Conservation (phyloP, 2,797 vertebrate genomes). For the Pampus argenteus region DNA sequence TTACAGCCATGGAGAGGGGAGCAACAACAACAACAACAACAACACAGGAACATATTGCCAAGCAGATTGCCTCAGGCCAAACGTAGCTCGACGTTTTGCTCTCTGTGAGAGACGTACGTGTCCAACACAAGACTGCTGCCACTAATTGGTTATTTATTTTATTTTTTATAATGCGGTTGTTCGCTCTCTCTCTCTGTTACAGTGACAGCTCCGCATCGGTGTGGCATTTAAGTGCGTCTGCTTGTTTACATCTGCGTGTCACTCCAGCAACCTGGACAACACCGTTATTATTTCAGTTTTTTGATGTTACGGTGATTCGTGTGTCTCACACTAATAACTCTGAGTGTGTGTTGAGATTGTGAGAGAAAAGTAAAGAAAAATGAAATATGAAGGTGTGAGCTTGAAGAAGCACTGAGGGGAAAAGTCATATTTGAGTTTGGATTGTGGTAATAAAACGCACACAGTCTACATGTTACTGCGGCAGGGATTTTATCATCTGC, state of each 20-base stretch:
- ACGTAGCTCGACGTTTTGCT: constrained; percentile 46
- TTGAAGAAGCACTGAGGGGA: not conserved
- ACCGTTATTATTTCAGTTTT: not conserved
- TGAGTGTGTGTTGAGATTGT: not conserved
- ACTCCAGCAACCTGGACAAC: not conserved
- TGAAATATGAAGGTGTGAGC: not conserved
- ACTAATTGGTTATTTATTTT: constrained; percentile 58
- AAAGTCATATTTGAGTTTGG: constrained; percentile 14
- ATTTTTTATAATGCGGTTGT: constrained; percentile 24
- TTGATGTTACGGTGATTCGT: not conserved
- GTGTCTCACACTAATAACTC: not conserved
- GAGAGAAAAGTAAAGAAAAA: not conserved
- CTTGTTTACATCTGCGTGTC: constrained; percentile 13
- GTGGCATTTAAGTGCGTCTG: constrained; percentile 11
- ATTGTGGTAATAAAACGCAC: not conserved
- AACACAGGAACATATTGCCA: constrained; percentile 67
- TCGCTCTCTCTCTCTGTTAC: not conserved
- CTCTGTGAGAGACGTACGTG: constrained; percentile 39
- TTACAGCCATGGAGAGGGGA: constrained; percentile 27
- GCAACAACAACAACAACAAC: constrained; percentile 54
- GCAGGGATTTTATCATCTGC: not conserved
- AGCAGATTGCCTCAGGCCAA: constrained; percentile 67
- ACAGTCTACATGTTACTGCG: not conserved
- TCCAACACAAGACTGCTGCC: constrained; percentile 46
- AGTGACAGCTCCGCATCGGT: constrained; percentile 10